Evolutionary conservation across 2,113 vertebrate genomes (phyloP), one percentile per base, ranked within the genome.

Genomic region (Cololabis saira): DNA sequence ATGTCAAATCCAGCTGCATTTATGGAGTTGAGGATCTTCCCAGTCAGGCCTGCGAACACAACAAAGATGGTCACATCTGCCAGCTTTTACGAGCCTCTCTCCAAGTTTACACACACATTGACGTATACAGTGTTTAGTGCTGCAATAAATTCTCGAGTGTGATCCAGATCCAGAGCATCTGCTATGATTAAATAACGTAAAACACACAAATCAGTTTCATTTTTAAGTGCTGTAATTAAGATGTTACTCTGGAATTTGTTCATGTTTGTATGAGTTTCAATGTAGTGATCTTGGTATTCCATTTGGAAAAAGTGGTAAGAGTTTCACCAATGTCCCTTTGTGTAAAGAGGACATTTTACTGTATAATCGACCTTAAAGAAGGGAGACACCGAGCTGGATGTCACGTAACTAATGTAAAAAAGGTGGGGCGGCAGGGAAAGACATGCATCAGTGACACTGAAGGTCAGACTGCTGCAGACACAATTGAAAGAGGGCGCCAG

Each of bases 11-110:
- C 95, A 56, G 92, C 94, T 13, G 90, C 89, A 61, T 89, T 83
- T 67, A 98, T 95, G 71, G 95, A 90, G 89, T 92, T 94, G 55
- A 98, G 89, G 70, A 99, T 96, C 84, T 95, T 98, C 55, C 97
- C 97, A 12, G 94, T 66, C 21, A 97, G 84, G 16, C 94, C 97
- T 99, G 87, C 49, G 41, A 65, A 86, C 18, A 82, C 43, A 87
- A 55, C 12, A 81, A 42, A 74, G 22, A 11, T 22, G 13, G 53
- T 61, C 12, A 18, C 45, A 43, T 55, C 40, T 47, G 4, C n/a
- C 2, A 40, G 40, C 8, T 24, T 79, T 66, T 62, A 72, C 41
- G 42, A 71, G 13, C 48, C 27, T 51, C 41, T 14, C 18, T 22
- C 0, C 2, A 18, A n/a, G 45, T 60, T 58, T 40, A 59, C 43